Base-by-base conservation (phyloP, 2,797 vertebrate genomes). In the Moxostoma hubbsi region DNA sequence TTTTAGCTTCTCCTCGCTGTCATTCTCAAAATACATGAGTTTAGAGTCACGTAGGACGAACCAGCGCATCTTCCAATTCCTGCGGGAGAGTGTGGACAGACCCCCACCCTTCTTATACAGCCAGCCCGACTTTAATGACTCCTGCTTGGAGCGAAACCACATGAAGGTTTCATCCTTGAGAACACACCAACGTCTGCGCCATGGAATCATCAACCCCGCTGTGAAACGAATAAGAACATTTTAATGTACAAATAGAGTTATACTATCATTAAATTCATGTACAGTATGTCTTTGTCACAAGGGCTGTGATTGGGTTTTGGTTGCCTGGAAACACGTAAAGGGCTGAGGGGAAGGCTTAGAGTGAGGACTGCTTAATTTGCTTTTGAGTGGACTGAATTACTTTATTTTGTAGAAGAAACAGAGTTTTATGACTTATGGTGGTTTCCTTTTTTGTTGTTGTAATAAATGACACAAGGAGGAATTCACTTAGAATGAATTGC, bases 31-130 rank as follows among this genome's bases (percentile, higher is more conserved):
- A 83, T 98, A 98, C 95, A 97, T 96, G 81, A 97, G 93, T 79
- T 96, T 97, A 66, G 88, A 93, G 73, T 96, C 96, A 13, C 96
- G 94, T 84, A 97, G 92, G 6, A 97, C 96, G 58, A 97, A 98
- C 96, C 96, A 98, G 81, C 96, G 96, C 89, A 96, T 96, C 86
- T 97, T 97, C 96, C 96, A 98, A 93, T 97, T 97, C 76, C 96
- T 94, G 51, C 96, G 95, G 0, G 96, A 97, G 4, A 97, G 93
- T 0, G 96, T 98, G 24, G 96, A 96, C 82, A 96, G 93, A 13
- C 96, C 96, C 16, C 96, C 96, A 0, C 96, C 96, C 77, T 98
- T 98, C 86, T 98, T 98, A 84, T 97, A 96, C 65, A 97, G 94
- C 96, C 96, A 98, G 83, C 96, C 96, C 0, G 94, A 97, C 91